Evolutionary conservation across 2,113 vertebrate genomes (phyloP).

Genomic region (Falcunculus frontatus): DNA sequence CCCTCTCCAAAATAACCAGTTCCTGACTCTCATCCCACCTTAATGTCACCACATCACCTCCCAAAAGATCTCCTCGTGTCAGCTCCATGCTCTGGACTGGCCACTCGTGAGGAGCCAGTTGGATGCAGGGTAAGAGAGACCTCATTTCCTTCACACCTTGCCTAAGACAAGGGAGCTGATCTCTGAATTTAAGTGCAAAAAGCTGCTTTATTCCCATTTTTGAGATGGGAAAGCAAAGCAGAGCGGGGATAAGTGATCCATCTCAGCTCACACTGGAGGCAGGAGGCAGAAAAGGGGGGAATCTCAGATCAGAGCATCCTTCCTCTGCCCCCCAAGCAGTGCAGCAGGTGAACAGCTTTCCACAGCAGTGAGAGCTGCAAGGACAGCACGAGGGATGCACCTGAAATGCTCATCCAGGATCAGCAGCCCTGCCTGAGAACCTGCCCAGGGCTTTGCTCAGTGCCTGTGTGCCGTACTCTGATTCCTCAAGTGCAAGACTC

Average conservation of each 20-base stretch:
- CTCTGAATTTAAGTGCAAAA: not conserved
- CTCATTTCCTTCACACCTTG: not conserved
- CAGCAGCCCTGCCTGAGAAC: not conserved
- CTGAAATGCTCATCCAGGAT: not conserved
- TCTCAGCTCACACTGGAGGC: not conserved
- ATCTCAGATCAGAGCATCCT: not conserved
- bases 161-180: not conserved
- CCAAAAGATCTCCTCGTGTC: not conserved
- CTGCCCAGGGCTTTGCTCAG: not conserved
- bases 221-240: not conserved
- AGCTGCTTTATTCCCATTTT: not conserved
- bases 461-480: rapidly evolving
- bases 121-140: not conserved
- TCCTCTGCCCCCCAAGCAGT: not conserved
- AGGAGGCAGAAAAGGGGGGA: not conserved
- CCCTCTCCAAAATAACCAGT: not conserved
- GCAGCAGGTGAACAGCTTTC: not conserved
- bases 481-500: rapidly evolving
- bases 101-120: not conserved
- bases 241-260: not conserved
- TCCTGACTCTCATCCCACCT: not conserved
- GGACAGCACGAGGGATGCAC: not conserved
- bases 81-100: not conserved
- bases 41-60: not conserved
- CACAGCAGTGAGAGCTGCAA: not conserved